Percentiles rank a stretch among this genome's conserved stretches.
phyloP scores from a whole-genome alignment of 2,113 vertebrate species.

The Thalassarche chlororhynchos region DNA sequence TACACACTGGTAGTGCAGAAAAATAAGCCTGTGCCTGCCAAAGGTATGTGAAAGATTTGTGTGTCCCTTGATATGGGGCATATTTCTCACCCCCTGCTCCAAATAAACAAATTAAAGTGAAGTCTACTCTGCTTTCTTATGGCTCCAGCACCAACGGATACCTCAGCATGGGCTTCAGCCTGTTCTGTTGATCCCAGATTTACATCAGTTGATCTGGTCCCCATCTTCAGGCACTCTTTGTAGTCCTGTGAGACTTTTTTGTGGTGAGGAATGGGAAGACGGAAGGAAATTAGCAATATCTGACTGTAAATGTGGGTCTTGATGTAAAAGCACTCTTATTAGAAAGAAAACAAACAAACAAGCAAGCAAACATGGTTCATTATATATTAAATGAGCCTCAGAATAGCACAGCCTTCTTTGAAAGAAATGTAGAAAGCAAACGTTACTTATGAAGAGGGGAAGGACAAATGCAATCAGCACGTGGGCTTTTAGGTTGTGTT shows the following conservation, averaged over 20 bases:
- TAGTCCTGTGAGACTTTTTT: background rate
- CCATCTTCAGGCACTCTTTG: background rate
- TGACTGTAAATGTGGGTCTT: background rate
- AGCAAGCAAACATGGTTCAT: background rate
- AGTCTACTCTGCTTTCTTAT: background rate
- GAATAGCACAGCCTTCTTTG: background rate
- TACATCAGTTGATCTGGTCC: background rate
- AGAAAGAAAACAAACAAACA: background rate
- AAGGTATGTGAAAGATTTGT: background rate
- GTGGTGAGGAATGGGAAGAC: background rate
- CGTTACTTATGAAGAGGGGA: background rate
- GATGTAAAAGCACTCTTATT: background rate
- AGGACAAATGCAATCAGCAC: background rate
- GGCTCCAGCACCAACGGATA: background rate
- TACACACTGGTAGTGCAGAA: background rate
- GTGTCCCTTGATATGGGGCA: background rate
- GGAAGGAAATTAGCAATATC: background rate
- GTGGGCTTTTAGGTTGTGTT: background rate
- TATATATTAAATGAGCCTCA: background rate
- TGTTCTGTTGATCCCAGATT: background rate
- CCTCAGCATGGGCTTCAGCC: background rate
- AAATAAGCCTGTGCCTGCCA: background rate
- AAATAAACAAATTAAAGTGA: background rate
- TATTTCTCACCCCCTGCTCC: background rate
- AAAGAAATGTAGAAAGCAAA: background rate